phyloP scores from a whole-genome alignment of 2,113 vertebrate species.

The Chauna torquata region DNA sequence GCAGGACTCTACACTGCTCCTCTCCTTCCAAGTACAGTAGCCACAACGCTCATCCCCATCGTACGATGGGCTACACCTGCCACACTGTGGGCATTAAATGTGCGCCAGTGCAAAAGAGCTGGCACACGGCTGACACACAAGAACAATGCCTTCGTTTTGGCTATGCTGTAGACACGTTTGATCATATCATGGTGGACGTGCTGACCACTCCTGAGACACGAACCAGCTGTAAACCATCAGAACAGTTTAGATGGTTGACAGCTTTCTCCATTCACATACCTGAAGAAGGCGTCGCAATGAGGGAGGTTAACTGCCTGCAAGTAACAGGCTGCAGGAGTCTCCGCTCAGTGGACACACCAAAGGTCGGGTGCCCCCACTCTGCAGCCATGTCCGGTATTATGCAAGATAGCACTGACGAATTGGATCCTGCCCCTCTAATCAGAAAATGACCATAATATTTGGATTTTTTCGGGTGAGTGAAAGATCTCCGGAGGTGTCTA shows the following conservation, averaged over 20 bases:
- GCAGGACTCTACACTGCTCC: neutral
- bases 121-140: neutral
- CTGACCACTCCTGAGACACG: neutral
- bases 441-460: neutral
- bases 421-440: neutral
- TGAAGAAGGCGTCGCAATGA: neutral
- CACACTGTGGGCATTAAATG: fast-evolving
- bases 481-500: neutral
- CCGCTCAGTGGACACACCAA: neutral
- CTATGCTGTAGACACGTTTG: neutral
- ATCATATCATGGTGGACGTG: neutral
- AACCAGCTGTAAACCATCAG: neutral
- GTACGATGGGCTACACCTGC: fast-evolving
- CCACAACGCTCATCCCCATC: neutral
- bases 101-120: neutral
- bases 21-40: neutral
- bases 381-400: neutral
- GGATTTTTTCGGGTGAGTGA: neutral
- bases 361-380: neutral
- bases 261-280: neutral
- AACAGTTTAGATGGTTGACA: neutral
- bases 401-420: neutral
- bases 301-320: neutral
- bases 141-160: neutral
- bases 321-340: neutral